Evolutionary conservation across 2,888 invertebrate species (phyloP).

Genomic region (Apamea monoglypha): DNA sequence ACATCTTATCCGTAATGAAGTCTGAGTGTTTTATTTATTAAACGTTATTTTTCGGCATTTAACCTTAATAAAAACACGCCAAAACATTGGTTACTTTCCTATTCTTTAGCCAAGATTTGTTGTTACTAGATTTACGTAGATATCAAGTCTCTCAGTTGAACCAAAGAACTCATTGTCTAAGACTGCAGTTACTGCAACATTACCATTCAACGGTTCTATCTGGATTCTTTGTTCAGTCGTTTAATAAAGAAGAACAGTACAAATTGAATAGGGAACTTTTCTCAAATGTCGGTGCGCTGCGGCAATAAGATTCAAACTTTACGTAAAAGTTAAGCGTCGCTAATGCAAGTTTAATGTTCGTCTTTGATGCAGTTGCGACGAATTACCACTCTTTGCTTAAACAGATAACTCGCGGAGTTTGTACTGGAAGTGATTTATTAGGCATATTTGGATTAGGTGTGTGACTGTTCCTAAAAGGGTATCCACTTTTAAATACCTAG

Average conservation of each 20-base stretch:
- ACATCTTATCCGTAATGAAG: slow-evolving; percentile 10
- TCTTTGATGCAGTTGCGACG: slow-evolving; percentile 81
- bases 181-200: slow-evolving; percentile 39
- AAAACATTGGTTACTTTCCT: not conserved
- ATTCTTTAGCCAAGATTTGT: not conserved
- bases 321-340: slow-evolving; percentile 80
- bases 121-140: slow-evolving; percentile 11
- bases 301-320: slow-evolving; percentile 78
- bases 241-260: slow-evolving; percentile 67
- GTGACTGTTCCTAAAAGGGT: too few relatives aligned
- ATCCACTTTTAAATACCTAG: too few relatives aligned
- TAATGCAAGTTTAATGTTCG: slow-evolving; percentile 87
- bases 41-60: slow-evolving; percentile 14
- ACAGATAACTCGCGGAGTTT: slow-evolving; percentile 44
- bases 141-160: slow-evolving; percentile 14
- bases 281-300: slow-evolving; percentile 65
- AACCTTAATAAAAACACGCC: not conserved
- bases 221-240: slow-evolving; percentile 53
- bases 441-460: not conserved
- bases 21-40: slow-evolving; percentile 28
- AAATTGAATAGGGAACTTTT: slow-evolving; percentile 68
- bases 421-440: slow-evolving; percentile 30
- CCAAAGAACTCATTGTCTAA: slow-evolving; percentile 7
- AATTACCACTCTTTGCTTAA: slow-evolving; percentile 67
- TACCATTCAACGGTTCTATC: slow-evolving; percentile 49